Evolutionary conservation across 92 coral and sea anemone species (phyloP), one percentile per base, ranked within the genome.

Genomic region (Pocillopora grandis): DNA sequence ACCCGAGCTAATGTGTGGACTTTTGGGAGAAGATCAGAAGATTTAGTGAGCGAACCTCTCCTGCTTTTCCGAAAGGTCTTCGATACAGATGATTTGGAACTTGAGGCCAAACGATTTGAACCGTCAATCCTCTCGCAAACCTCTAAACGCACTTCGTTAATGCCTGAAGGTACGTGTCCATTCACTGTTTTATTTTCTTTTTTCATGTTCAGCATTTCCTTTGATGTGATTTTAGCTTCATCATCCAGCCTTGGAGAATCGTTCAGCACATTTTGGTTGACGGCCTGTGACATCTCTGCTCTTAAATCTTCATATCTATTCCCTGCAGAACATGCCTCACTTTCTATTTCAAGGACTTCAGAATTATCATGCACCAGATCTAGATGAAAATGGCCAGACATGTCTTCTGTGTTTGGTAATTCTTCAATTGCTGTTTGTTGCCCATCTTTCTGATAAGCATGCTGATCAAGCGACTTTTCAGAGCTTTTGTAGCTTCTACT

Each of bases 1-100:
- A 83, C 2, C 52, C 61, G 86, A 58, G 63, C 80, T n/a, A 72
- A 79, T 9, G 80, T 73, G 64, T 83, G 86, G 31, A 83, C 74
- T 62, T 79, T 72, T 12, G 56, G 23, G 9, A 11, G 1, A 42
- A 27, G 80, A 4, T 70, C 57, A 18, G 86, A 62, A n/a, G 72
- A 63, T 62, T 75, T 72, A 55, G 79, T 62, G n/a, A 63, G 19
- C 1, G 80, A 37, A 37, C 74, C 66, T 58, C 58, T 71, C 18
- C 65, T 37, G 33, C 27, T 48, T 16, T 10, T 81, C 85, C 69
- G 71, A 4, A 65, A 36, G 23, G 60, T 70, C 74, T 58, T 81
- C 1, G 76, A 61, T 7, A 36, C 2, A 20, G 84, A 80, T 14
- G 66, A 3, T 14, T 48, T 81, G n/a, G 85, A 35, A 20, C 12